Evolutionary conservation across 2,113 vertebrate genomes (phyloP).

Genomic region (Tychaedon coryphoeus): DNA sequence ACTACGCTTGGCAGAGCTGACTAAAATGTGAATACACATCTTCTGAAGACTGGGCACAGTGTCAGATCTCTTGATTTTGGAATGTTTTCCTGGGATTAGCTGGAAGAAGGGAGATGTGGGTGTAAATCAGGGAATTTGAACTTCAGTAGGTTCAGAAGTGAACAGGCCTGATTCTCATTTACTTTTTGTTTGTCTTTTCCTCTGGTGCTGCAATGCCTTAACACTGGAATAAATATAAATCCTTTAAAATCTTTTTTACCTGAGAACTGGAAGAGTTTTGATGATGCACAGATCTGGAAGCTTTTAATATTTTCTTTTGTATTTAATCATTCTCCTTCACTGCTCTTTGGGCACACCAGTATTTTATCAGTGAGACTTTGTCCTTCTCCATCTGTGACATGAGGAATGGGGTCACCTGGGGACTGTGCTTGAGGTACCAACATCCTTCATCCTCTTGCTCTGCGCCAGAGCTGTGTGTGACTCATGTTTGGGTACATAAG

Average conservation of each 20-base stretch:
- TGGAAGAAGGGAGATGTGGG: neutral
- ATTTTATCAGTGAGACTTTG: neutral
- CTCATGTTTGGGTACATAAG: neutral
- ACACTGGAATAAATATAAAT: neutral
- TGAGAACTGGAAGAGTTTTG: neutral
- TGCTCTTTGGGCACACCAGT: neutral
- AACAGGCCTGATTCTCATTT: neutral
- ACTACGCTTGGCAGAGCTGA: neutral
- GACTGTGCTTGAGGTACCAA: neutral
- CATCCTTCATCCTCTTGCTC: neutral
- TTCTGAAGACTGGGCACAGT: neutral
- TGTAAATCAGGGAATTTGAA: neutral
- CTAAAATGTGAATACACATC: neutral
- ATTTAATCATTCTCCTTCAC: neutral
- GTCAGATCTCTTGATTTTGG: neutral
- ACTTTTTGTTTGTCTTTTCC: neutral
- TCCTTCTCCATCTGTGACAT: neutral
- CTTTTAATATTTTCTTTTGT: neutral
- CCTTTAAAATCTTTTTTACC: neutral
- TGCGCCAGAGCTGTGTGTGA: rapidly evolving
- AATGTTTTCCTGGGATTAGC: neutral
- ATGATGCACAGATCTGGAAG: neutral
- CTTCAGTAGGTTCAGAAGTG: neutral
- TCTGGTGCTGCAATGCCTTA: neutral
- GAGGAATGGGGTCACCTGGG: neutral